phyloP scores from a whole-genome alignment of 1,140 invertebrate species.

The Acarapis woodi region DNA sequence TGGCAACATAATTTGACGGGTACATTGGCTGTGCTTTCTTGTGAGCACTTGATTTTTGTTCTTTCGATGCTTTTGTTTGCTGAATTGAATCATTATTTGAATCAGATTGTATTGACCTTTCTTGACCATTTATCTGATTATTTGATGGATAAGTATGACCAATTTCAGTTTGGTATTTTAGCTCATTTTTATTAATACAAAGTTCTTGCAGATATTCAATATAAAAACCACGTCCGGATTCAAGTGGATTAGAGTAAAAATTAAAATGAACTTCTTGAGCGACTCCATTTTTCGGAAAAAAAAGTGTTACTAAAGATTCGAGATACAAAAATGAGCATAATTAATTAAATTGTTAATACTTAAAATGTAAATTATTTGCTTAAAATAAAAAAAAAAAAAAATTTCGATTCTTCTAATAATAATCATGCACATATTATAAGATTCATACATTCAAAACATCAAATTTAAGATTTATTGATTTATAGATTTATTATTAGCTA shows the following conservation, averaged over 20 bases:
- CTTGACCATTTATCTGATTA: not conserved
- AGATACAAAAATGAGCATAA: not conserved
- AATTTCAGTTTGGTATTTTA: not conserved
- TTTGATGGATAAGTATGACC: not conserved
- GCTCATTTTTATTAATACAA: slow-evolving; percentile 1
- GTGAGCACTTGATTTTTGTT: not conserved
- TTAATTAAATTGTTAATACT: not conserved
- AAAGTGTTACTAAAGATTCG: slow-evolving; percentile 4
- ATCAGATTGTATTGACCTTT: slow-evolving; percentile 1
- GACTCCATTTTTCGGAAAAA: slow-evolving; percentile 3
- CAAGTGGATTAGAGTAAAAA: slow-evolving; percentile 9
- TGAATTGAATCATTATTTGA: slow-evolving; percentile 1
- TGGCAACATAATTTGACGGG: slow-evolving; percentile 11
- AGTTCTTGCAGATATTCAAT: slow-evolving; percentile 10
- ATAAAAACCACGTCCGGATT: slow-evolving; percentile 10
- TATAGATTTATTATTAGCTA: too few relatives aligned
- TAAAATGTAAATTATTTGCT: not conserved
- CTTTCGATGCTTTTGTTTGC: not conserved
- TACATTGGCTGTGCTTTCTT: slow-evolving; percentile 8
- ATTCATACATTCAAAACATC: too few relatives aligned
- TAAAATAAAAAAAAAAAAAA: not conserved
- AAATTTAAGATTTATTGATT: too few relatives aligned
- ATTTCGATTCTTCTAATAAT: not conserved
- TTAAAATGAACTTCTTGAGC: slow-evolving; percentile 6
- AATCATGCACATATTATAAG: too few relatives aligned